Base-by-base conservation (phyloP, 2,888 invertebrate genomes). In the Ormyrus pomaceus region DNA sequence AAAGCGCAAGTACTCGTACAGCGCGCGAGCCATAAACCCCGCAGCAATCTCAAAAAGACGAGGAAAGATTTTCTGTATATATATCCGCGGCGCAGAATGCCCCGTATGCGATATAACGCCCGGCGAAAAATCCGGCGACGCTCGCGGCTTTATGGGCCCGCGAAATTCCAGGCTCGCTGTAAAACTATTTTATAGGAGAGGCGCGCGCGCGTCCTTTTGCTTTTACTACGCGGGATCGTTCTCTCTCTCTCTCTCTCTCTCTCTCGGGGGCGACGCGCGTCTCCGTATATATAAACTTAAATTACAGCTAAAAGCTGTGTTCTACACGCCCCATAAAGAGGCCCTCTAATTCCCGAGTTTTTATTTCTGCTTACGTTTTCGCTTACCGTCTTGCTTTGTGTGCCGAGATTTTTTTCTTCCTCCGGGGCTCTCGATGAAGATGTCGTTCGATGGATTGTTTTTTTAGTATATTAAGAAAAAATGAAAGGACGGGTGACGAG, bases 181-280 rank as follows among this genome's bases (percentile, higher is more conserved):
- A 89, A 90, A 90, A 89, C 89, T 89, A 89, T 90, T 89, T 90
- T 89, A 90, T 89, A 88, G 87, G 86, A 88, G 86, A 88, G 87
- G 6, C 5, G 61, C 9, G 9, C 34, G 34, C 34, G 34, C 34
- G 34, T 34, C 34, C 4, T 34, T 34, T 34, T 34, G 34, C 34
- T 34, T 34, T 34, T 34, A 34, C 34, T 34, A 34, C 34, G 34
- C 51, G 8, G n/a, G 64, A 2, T 48, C 34, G 34, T 0, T 58
- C 58, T 58, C 58, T 58, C 19, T 58, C 58, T 58, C 58, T 58
- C 11, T 58, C n/a, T 58, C 58, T 58, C 45, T 86, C 86, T 86
- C 13, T 8, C 46, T 65, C 66, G 78, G 34, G 69, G 48, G 74
- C 50, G 77, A 62, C 59, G 55, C 76, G 51, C 34, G 45, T 34